Base-by-base conservation (phyloP, 2,113 vertebrate genomes). In the Sturnus vulgaris region DNA sequence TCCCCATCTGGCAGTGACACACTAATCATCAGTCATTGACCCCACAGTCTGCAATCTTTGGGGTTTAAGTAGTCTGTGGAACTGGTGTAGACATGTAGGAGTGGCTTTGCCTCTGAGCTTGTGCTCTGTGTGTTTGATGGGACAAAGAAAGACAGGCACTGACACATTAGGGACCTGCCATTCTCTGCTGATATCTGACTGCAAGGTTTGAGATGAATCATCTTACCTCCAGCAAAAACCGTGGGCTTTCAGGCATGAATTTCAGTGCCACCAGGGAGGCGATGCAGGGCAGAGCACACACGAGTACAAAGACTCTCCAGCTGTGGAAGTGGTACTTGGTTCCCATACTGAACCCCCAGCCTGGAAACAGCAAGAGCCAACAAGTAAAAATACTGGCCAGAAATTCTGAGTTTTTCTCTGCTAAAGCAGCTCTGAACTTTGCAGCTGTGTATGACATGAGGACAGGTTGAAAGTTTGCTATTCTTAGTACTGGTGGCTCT, bases 181-280 rank as follows among this genome's bases (percentile, higher is more conserved):
- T 83, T 47, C 46, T 61, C 76, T 53, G 68, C 37, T 50, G 27
- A 23, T 73, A 37, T 4, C 42, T 24, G 16, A 30, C 44, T 49
- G 44, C 30, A 7, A 10, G 0, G 0, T 19, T 46, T 33, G 42
- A 30, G 46, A 40, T 47, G 50, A 19, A 21, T 82, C 39, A 37
- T 73, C 98, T 98, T 97, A 99, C 99, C 99, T 99, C 99, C 47
- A 99, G 98, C 90, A 99, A 98, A 97, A 99, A 99, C 2, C 99
- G 98, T 1, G 99, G 99, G 95, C 99, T 99, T 97, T 99, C 99
- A 0, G 99, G 99, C 99, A 99, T 99, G 97, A 99, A 99, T 90
- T 98, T 95, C 49, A 99, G 96, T 1, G 99, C 99, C 53, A 98
- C 84, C 53, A 99, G 97, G 65, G 99, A 99, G 15, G 98, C 97